phyloP scores from a whole-genome alignment of 2,113 vertebrate species.

The Platysternon megacephalum region DNA sequence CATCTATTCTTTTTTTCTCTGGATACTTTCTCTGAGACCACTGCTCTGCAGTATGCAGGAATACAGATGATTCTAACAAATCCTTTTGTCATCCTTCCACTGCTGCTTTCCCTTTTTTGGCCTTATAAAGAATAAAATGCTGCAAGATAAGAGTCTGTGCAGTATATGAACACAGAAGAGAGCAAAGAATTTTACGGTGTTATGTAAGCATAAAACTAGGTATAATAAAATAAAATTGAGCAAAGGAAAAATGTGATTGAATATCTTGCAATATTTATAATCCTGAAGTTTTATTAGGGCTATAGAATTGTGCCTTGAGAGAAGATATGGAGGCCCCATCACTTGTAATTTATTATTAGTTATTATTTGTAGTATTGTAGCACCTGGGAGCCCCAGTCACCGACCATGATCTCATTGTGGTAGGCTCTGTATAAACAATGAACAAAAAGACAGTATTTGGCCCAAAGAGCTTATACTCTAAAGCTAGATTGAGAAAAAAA shows the following conservation, averaged over 20 bases:
- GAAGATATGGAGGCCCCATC: neutral
- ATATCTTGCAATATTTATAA: neutral
- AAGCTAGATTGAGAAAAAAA: too few relatives aligned
- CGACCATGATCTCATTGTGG: too few relatives aligned
- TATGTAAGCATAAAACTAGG: neutral
- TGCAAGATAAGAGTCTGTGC: neutral
- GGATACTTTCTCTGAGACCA: neutral
- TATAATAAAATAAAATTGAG: neutral
- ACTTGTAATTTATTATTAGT: neutral
- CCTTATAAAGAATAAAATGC: neutral
- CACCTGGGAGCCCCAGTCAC: too few relatives aligned
- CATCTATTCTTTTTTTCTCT: neutral
- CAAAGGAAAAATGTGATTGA: neutral
- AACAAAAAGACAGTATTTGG: too few relatives aligned
- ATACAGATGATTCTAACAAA: neutral
- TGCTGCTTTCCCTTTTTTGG: neutral
- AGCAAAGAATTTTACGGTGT: neutral
- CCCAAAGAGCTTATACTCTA: too few relatives aligned
- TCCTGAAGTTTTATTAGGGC: neutral
- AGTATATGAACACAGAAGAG: neutral
- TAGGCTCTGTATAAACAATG: too few relatives aligned
- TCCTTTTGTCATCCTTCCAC: neutral
- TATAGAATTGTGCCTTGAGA: neutral
- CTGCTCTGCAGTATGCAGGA: neutral
- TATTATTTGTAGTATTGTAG: neutral